Conservation (phyloP, 2,797 vertebrate genomes). For the Macropodus opercularis region DNA sequence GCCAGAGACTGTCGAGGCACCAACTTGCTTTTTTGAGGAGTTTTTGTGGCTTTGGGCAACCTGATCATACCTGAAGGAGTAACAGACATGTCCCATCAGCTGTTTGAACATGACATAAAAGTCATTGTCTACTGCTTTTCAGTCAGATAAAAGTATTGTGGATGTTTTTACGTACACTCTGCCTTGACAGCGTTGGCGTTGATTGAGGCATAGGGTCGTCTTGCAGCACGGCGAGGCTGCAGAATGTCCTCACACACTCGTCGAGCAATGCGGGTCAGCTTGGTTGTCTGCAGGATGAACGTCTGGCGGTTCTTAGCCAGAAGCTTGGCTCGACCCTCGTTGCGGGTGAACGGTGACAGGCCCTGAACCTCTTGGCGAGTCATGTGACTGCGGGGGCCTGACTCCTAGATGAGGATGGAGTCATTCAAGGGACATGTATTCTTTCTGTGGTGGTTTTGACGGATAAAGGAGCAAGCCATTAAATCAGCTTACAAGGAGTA, state of each 20-base stretch:
- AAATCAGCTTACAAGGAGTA: not conserved
- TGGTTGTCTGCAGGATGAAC: constrained; percentile 94
- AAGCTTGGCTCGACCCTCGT: constrained; percentile 91
- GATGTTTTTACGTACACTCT: constrained; percentile 84
- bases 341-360: constrained; percentile 90
- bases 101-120: not conserved
- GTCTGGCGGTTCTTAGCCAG: constrained; percentile 95
- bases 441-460: not conserved
- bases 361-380: constrained; percentile 92
- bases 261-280: constrained; percentile 91
- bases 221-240: constrained; percentile 90
- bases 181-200: constrained; percentile 95
- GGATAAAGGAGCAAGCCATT: fast-evolving
- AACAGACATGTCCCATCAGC: not conserved
- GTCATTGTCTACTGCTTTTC: not conserved
- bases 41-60: constrained; percentile 92
- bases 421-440: too few relatives aligned
- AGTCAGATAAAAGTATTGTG: not conserved
- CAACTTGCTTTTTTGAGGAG: constrained; percentile 86
- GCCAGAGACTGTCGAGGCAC: constrained; percentile 87
- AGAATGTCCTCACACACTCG: constrained; percentile 93
- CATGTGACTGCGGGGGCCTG: constrained; percentile 85
- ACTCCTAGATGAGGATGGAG: constrained; percentile 74
- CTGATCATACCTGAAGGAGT: constrained; percentile 89
- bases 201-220: constrained; percentile 92